Evolutionary conservation across 2,113 vertebrate genomes (phyloP).

Genomic region (Rhabdornis inornatus): DNA sequence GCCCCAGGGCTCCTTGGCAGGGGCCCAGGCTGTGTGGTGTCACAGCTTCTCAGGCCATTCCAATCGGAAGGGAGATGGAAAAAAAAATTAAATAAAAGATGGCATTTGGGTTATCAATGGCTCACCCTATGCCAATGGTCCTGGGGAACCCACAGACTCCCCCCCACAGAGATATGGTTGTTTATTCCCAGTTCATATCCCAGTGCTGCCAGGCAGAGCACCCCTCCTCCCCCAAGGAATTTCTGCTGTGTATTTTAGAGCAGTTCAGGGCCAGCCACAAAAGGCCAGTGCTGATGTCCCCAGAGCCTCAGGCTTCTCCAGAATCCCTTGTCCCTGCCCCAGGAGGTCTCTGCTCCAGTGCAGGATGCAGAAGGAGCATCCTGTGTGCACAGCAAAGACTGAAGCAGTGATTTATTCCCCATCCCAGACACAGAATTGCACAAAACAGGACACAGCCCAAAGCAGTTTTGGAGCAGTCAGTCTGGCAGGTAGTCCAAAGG

Average conservation of each 20-base stretch:
- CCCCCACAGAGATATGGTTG: accelerated
- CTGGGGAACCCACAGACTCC: accelerated
- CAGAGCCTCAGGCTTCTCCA: neutral
- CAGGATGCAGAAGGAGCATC: neutral
- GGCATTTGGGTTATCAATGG: neutral
- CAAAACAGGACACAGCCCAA: neutral
- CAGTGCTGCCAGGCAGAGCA: neutral
- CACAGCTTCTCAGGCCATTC: neutral
- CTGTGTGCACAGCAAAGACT: neutral
- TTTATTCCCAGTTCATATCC: neutral
- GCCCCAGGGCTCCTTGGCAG: conserved; percentile 2
- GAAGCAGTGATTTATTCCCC: neutral
- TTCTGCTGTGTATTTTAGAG: neutral
- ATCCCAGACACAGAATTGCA: accelerated
- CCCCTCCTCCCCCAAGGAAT: neutral
- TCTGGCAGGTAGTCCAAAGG: accelerated
- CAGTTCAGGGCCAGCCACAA: neutral
- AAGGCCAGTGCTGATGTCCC: neutral
- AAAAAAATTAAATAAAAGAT: neutral
- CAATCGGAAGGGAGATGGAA: neutral
- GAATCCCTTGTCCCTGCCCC: neutral
- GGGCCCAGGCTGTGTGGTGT: neutral
- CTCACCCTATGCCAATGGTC: neutral
- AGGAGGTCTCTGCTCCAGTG: neutral
- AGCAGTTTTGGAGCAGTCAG: neutral